Conservation (phyloP, 2,797 vertebrate genomes). For the Coregonus sp. region DNA sequence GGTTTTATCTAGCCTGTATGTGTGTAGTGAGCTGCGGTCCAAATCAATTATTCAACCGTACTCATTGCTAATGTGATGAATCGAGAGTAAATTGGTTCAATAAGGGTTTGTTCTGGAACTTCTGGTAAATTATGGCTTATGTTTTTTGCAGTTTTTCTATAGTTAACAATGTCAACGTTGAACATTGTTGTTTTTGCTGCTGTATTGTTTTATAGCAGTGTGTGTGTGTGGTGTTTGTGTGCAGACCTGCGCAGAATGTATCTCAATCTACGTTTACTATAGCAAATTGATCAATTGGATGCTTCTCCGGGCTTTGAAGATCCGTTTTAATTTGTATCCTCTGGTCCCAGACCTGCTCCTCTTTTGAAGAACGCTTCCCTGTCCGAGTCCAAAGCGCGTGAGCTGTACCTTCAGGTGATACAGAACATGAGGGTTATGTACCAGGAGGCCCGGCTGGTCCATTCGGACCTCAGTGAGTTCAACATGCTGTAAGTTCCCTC, state of each 20-base stretch:
- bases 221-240: background rate
- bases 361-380: conserved; percentile 88
- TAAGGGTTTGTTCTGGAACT: background rate
- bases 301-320: background rate
- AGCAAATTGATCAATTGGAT: background rate
- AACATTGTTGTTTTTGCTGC: background rate
- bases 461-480: conserved; percentile 97
- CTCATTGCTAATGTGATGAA: background rate
- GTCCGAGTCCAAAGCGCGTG: conserved; percentile 88
- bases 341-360: conserved; percentile 84
- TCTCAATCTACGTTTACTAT: background rate
- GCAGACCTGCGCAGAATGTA: too few species aligned
- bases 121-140: background rate
- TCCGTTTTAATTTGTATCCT: background rate
- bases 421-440: conserved; percentile 94
- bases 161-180: background rate
- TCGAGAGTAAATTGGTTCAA: background rate
- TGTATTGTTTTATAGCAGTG: background rate
- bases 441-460: conserved; percentile 90
- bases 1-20: background rate
- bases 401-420: conserved; percentile 89
- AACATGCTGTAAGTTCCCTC: conserved; percentile 88
- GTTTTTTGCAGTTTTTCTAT: background rate
- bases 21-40: background rate
- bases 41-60: background rate